Evolutionary conservation across 2,113 vertebrate species (phyloP).

Genomic region (Corythaixoides concolor): DNA sequence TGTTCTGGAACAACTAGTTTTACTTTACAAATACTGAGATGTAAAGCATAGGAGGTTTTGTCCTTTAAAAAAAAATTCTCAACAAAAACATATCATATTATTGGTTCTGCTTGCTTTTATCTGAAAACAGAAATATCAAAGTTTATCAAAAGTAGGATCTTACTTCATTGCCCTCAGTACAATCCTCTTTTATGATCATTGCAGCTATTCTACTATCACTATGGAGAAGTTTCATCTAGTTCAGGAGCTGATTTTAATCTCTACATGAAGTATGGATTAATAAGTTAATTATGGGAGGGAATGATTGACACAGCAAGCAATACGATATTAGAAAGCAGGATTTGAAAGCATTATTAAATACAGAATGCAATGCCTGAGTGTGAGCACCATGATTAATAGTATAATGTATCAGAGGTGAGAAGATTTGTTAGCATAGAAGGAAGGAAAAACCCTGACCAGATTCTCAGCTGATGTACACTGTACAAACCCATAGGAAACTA

Average conservation of each 20-base stretch:
- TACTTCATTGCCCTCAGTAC: not conserved
- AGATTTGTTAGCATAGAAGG: not conserved
- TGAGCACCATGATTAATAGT: constrained; percentile 1
- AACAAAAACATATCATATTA: not conserved
- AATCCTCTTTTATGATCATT: not conserved
- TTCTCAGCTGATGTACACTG: not conserved
- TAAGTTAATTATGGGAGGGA: constrained; percentile 23
- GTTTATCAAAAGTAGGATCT: not conserved
- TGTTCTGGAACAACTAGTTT: not conserved
- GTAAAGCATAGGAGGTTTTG: not conserved
- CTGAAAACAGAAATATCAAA: not conserved
- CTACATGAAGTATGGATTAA: constrained; percentile 4
- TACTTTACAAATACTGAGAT: not conserved
- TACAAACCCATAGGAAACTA: constrained; percentile 30
- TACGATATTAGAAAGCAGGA: not conserved
- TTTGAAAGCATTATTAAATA: constrained; percentile 12
- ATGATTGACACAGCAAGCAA: constrained; percentile 43
- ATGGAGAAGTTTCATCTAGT: not conserved
- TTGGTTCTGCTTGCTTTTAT: not conserved
- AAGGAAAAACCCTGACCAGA: not conserved
- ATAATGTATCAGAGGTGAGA: not conserved
- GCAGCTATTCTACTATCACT: not conserved
- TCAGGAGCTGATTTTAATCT: constrained; percentile 38
- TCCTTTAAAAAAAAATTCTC: too few species aligned
- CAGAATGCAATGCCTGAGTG: not conserved